phyloP scores from a whole-genome alignment of 2,888 invertebrate genomes.

The Palloptera scutellata region DNA sequence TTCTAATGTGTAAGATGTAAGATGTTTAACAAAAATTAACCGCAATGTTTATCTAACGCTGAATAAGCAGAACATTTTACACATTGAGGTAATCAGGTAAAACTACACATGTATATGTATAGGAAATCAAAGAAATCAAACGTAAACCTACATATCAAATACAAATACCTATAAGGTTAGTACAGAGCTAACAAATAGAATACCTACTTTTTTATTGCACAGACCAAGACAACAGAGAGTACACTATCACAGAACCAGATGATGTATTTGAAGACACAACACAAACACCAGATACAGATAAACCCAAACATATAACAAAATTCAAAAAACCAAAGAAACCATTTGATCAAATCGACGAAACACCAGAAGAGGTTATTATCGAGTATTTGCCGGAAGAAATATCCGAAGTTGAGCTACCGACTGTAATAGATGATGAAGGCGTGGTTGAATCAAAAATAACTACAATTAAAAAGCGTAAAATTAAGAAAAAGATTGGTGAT shows the following conservation, averaged over 20 bases:
- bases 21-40: no score
- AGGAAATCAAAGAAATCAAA: slow-evolving; percentile 1
- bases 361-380: slow-evolving; percentile 51
- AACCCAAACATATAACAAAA: slow-evolving; percentile 51
- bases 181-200: slow-evolving; percentile 24
- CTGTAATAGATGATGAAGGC: slow-evolving; percentile 41
- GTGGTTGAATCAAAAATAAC: slow-evolving; percentile 45
- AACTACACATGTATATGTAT: not conserved
- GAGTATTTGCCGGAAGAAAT: slow-evolving; percentile 53
- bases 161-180: slow-evolving; percentile 5
- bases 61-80: not conserved
- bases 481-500: slow-evolving; percentile 52
- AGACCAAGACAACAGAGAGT: slow-evolving; percentile 44
- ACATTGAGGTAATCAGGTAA: slow-evolving; percentile 12
- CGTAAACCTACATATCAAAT: not conserved
- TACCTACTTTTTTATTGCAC: slow-evolving; percentile 28
- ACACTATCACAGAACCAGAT: slow-evolving; percentile 64
- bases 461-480: slow-evolving; percentile 52
- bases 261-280: slow-evolving; percentile 60
- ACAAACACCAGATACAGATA: slow-evolving; percentile 55
- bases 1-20: no score
- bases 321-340: slow-evolving; percentile 50
- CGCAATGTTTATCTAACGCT: not conserved
- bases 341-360: slow-evolving; percentile 55
- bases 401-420: slow-evolving; percentile 41